Evolutionary conservation across 2,797 vertebrate genomes (phyloP), one percentile per base, ranked within the genome.

Genomic region (Discoglossus pictus): DNA sequence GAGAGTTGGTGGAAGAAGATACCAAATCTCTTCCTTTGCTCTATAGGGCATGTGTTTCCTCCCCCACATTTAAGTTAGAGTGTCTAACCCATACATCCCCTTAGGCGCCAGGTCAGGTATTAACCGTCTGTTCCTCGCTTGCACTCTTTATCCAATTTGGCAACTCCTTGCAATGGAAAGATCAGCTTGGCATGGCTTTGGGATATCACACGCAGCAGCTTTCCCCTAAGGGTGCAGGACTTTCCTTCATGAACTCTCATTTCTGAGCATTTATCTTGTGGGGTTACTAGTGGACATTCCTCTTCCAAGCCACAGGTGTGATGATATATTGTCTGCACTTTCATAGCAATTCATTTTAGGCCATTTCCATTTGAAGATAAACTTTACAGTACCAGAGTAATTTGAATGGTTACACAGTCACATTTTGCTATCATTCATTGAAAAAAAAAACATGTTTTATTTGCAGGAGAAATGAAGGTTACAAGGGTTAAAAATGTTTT

Each of bases 1-100:
- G 89, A 88, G 86, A 86, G 84, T 88, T 86, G 77, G 82, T 87
- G 86, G 86, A 86, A 83, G 86, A 90, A 85, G 84, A 85, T 83
- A 80, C 86, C 76, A 82, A 78, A 82, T 86, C 84, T 82, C 83
- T 82, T 77, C 82, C 79, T 78, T 86, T 85, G 74, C 83, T 76
- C 81, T 82, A 77, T 83, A 90, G 89, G 83, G 86, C 88, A 84
- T 88, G 84, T 89, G 87, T 88, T 88, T 80, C 81, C 83, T 89
- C 84, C 72, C 88, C 87, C 79, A 83, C 84, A 86, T 88, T n/a
- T 88, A 80, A 77, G 81, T 85, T 90, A 92, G 88, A 83, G 80
- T 84, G 86, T 86, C 79, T 84, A 86, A 75, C 86, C 81, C 80
- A 79, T 75, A 53, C 75, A 73, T 84, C 78, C 84, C 73, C 82